A percentile compares a stretch with the other conserved stretches of the same genome.
These are phyloP conservation scores for Nesogale talazaci DNA, from an alignment of 2,113 vertebrate species.

Conservation along the genomic window DNA sequence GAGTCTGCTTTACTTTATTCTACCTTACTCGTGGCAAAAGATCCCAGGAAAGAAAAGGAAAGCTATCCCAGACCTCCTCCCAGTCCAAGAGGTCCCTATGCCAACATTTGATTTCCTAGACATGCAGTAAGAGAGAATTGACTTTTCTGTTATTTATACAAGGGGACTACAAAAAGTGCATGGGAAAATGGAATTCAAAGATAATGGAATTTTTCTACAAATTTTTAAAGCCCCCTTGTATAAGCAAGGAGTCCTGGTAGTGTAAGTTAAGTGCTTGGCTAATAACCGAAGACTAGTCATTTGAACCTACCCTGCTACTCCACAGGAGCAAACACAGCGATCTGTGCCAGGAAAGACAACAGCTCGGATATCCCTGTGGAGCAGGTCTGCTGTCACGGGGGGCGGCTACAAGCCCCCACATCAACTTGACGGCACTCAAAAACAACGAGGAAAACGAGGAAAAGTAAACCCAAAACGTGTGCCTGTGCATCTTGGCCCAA, in stretches of 20 bases:
- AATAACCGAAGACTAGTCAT: neutral
- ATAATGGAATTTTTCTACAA: no score
- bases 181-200: no score
- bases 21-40: neutral
- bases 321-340: neutral
- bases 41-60: neutral
- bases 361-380: neutral
- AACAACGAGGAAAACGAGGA: neutral
- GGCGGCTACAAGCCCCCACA: neutral
- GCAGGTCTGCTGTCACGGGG: neutral
- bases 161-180: neutral
- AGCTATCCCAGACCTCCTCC: neutral
- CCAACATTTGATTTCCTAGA: neutral
- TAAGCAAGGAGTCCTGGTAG: neutral
- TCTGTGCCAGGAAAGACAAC: neutral
- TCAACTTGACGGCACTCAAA: neutral
- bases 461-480: constrained; percentile 48
- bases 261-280: neutral
- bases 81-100: constrained; percentile 28
- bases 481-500: constrained; percentile 14
- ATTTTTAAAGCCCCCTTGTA: neutral
- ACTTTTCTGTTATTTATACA: neutral
- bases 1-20: constrained; percentile 36
- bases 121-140: neutral
- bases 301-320: neutral